Evolutionary conservation across 2,113 vertebrate species (phyloP), one percentile per base, ranked within the genome.

Genomic region (Rostratula benghalensis): DNA sequence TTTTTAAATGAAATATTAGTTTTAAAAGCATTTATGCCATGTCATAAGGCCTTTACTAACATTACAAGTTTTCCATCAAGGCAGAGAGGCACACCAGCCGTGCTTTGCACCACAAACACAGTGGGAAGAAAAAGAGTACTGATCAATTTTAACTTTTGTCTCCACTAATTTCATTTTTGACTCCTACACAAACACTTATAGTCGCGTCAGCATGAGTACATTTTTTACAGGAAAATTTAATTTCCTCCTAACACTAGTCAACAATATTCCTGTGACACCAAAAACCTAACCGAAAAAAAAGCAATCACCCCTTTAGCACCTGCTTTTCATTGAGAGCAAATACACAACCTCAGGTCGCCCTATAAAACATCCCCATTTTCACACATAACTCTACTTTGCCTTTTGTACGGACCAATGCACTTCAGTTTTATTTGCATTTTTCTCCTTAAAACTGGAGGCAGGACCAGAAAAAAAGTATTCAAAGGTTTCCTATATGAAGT

Each of bases 91-190:
- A 79, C 28, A 63, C 37, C 23, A 68, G 48, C 59, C 63, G 51
- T 2, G 15, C 37, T 69, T 27, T 80, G n/a, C n/a, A 74, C 11
- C 51, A 51, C 2, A 89, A 60, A 15, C 59, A 87, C 2, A 80
- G 13, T 0, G 3, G 19, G 57, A 87, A 57, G n/a, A 82, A 73
- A 61, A 43, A 35, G 6, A 92, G 6, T n/a, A 83, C 19, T 60
- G 61, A 93, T 75, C 63, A 25, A 76, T 90, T 87, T 76, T 70
- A 25, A 82, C 54, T 87, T 92, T 75, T 81, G 28, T 73, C 84
- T 82, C 60, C 21, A 39, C 39, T 79, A 25, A 91, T 94, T 97
- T 97, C 48, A 94, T 88, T 94, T 94, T 80, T 37, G 59, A 46
- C 48, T 94, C 83, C 90, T 45, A 59, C 27, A 71, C 14, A n/a